Conservation (phyloP, 2,113 vertebrate genomes). For the Hiodon alosoides region DNA sequence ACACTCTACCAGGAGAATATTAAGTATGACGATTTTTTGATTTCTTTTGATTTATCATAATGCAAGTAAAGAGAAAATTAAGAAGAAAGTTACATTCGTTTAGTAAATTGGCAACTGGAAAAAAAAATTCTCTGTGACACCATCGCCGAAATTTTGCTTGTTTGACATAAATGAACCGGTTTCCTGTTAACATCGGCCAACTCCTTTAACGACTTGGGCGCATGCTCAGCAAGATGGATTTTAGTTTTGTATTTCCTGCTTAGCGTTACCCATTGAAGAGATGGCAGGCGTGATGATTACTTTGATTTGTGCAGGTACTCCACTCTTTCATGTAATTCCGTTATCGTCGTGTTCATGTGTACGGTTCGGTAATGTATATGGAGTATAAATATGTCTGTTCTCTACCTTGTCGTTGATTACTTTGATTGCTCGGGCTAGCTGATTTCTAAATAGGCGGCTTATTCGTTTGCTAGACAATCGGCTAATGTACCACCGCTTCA, state of each 20-base stretch:
- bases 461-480: neutral
- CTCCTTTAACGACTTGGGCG: constrained; percentile 29
- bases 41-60: too few species aligned
- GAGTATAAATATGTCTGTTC: neutral
- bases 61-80: too few species aligned
- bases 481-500: neutral
- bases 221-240: constrained; percentile 40
- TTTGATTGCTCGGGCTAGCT: neutral
- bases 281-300: constrained; percentile 56
- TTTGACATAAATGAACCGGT: too few species aligned
- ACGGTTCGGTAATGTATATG: neutral
- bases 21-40: too few species aligned
- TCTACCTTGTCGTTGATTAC: neutral
- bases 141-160: too few species aligned
- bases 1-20: too few species aligned
- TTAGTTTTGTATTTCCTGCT: constrained; percentile 55
- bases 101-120: too few species aligned
- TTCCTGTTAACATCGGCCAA: neutral
- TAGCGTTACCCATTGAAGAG: constrained; percentile 44
- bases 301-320: constrained; percentile 52
- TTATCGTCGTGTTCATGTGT: neutral
- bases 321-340: constrained; percentile 12
- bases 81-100: too few species aligned
- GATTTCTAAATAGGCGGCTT: neutral
- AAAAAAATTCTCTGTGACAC: too few species aligned